phyloP scores from a whole-genome alignment of 2,113 vertebrate genomes.

The Myanophis thanlyinensis region DNA sequence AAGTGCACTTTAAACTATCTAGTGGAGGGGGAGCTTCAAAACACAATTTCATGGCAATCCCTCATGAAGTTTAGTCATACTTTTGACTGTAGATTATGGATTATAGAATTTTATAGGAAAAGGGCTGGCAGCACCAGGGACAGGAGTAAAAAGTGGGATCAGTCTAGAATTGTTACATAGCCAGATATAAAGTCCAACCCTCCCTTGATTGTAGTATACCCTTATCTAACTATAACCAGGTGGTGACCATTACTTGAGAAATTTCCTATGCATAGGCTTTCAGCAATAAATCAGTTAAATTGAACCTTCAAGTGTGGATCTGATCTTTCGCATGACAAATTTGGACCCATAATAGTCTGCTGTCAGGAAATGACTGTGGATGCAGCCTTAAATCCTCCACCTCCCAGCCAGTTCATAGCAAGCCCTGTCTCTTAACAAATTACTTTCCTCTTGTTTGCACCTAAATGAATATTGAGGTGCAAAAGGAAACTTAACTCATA shows the following conservation, averaged over 20 bases:
- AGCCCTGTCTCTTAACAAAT: neutral
- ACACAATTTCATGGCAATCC: neutral
- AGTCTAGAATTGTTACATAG: neutral
- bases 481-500: neutral
- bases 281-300: neutral
- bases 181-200: neutral
- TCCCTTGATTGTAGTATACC: neutral
- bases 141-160: neutral
- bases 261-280: neutral
- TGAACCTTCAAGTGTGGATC: neutral
- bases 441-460: neutral
- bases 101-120: neutral
- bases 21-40: neutral
- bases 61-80: neutral
- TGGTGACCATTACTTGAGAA: neutral
- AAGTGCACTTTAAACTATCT: neutral
- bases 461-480: neutral
- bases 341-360: neutral
- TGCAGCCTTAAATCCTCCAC: neutral
- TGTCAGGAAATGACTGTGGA: neutral
- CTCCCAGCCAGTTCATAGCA: neutral
- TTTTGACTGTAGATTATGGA: neutral
- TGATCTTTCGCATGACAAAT: neutral
- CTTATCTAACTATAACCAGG: neutral
- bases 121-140: neutral